phyloP scores from a whole-genome alignment of 2,888 invertebrate genomes.

The Pristionchus entomophagus region DNA sequence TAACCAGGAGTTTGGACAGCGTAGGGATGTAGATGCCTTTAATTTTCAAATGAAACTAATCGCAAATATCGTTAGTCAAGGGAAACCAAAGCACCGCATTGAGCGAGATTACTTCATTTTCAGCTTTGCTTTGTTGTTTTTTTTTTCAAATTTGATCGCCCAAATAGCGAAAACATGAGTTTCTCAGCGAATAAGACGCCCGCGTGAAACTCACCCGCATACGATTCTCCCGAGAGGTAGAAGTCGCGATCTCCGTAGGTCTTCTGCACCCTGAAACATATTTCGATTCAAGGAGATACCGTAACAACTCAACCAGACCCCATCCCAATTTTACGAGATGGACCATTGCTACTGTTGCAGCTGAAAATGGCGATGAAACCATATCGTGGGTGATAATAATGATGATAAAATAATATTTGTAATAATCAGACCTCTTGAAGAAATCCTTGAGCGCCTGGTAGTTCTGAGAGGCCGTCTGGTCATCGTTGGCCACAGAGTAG shows the following conservation, averaged over 20 bases:
- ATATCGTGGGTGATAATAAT: no score
- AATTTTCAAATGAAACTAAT: no score
- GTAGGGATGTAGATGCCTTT: constrained; percentile 78
- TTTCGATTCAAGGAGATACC: no score
- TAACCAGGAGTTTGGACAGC: constrained; percentile 74
- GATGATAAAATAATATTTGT: no score
- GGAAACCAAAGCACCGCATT: no score
- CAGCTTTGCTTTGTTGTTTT: neutral
- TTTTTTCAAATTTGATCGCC: neutral
- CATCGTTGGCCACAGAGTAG: constrained; percentile 62
- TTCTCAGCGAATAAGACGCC: neutral
- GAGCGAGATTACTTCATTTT: no score
- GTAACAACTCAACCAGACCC: no score
- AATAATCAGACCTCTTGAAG: constrained; percentile 77
- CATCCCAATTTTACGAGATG: no score
- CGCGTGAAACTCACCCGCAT: constrained; percentile 71
- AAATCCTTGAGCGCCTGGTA: constrained; percentile 78
- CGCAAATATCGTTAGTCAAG: no score
- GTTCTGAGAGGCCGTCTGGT: constrained; percentile 76
- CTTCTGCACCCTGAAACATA: constrained; percentile 72
- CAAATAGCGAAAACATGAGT: neutral
- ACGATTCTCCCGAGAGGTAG: constrained; percentile 79
- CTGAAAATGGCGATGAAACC: no score
- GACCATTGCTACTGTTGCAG: no score
- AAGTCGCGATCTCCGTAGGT: constrained; percentile 77